phyloP scores from a whole-genome alignment of 2,888 invertebrate genomes.

The Melanargia galathea region DNA sequence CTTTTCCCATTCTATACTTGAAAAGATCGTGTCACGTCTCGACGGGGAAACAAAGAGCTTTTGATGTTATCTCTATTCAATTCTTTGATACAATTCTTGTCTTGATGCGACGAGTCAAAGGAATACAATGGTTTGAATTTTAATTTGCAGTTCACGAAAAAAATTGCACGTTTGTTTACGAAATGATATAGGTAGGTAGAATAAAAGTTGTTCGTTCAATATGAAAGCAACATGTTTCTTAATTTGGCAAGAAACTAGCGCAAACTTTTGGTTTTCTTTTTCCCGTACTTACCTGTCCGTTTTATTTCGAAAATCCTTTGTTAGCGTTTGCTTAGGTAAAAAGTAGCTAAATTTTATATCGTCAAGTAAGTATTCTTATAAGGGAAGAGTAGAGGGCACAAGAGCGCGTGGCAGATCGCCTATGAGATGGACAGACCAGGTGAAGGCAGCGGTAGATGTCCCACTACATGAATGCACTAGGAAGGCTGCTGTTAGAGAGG shows the following conservation, averaged over 20 bases:
- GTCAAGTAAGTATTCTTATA: no score
- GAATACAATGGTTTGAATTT: constrained; percentile 29
- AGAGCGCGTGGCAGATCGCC: no score
- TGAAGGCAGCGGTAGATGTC: no score
- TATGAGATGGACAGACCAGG: no score
- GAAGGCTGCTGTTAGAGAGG: no score
- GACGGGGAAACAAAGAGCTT: constrained; percentile 44
- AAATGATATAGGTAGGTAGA: not conserved
- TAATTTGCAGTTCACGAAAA: constrained; percentile 28
- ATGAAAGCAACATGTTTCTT: not conserved
- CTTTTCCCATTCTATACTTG: constrained; percentile 24
- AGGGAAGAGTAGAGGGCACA: no score
- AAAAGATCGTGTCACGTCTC: constrained; percentile 40
- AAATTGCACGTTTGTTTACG: constrained; percentile 19
- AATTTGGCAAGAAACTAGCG: not conserved
- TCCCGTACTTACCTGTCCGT: no score
- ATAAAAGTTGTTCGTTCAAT: not conserved
- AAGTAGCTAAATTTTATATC: no score
- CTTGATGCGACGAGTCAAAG: constrained; percentile 23
- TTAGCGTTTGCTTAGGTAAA: no score
- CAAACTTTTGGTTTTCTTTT: not conserved
- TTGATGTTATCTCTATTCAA: constrained; percentile 39
- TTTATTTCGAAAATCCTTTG: no score
- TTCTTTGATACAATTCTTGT: constrained; percentile 34
- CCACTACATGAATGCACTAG: no score